Conservation (phyloP, 2,113 vertebrate genomes). For the Varanus salvator region DNA sequence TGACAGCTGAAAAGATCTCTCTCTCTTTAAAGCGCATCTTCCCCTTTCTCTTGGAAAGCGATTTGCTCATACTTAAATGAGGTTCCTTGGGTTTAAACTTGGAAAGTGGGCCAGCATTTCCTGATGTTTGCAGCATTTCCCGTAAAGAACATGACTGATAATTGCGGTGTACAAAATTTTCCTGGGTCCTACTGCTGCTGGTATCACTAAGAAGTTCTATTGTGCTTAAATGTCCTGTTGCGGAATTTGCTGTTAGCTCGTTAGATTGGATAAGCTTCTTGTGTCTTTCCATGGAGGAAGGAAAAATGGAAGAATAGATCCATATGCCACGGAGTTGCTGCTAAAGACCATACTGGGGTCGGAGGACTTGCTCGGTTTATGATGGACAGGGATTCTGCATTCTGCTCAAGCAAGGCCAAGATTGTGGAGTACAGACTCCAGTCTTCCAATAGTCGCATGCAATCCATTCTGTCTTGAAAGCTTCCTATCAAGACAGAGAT, state of each 20-base stretch:
- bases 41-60: background rate
- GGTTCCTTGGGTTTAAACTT: background rate
- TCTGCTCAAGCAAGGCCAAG: background rate
- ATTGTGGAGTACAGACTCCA: background rate
- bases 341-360: background rate
- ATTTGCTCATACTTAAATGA: background rate
- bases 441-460: background rate
- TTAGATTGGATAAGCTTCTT: background rate
- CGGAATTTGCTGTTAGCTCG: background rate
- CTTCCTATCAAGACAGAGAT: background rate
- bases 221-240: background rate
- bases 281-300: background rate
- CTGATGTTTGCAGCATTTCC: background rate
- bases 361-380: background rate
- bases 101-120: background rate
- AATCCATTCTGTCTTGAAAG: background rate
- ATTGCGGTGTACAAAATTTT: background rate
- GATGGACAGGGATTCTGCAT: background rate
- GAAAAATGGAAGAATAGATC: background rate
- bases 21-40: constrained; percentile 30
- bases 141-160: background rate
- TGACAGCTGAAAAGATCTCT: constrained; percentile 60
- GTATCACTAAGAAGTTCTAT: background rate
- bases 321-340: background rate
- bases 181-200: background rate